Conservation (phyloP, 2,113 vertebrate genomes). For the Cranoglanis bouderius region DNA sequence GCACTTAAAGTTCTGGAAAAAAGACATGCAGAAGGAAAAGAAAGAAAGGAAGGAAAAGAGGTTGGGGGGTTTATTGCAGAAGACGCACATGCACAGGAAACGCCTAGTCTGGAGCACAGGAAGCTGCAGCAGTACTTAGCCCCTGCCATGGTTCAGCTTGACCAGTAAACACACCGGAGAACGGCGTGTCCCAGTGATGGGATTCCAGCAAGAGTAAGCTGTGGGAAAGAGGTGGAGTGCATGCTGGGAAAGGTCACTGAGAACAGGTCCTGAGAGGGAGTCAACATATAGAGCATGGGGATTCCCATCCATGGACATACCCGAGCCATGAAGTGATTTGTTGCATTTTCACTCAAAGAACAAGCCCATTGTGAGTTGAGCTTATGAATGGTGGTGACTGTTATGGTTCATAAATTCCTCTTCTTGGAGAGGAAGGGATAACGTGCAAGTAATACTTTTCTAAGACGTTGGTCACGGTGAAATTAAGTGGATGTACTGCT, state of each 20-base stretch:
- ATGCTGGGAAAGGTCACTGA: slow-evolving; percentile 43
- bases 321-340: slow-evolving; percentile 2
- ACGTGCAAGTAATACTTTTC: not conserved
- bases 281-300: not conserved
- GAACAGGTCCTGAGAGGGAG: slow-evolving; percentile 30
- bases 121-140: not conserved
- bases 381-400: slow-evolving; percentile 31
- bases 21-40: not conserved
- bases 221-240: slow-evolving; percentile 41
- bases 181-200: not conserved
- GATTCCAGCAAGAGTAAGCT: not conserved
- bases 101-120: not conserved
- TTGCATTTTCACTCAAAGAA: slow-evolving; percentile 14
- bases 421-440: not conserved
- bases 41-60: slow-evolving; percentile 30
- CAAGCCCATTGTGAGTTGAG: slow-evolving; percentile 30
- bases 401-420: not conserved
- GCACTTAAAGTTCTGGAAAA: not conserved
- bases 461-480: not conserved
- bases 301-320: slow-evolving; percentile 35
- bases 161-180: not conserved
- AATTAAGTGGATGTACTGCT: not conserved
- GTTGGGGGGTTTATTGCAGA: not conserved
- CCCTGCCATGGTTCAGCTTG: not conserved
- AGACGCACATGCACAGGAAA: not conserved